These are phyloP conservation scores for Thamnophis elegans DNA, from an alignment of 2,797 vertebrate genomes.

Conservation along the genomic window DNA sequence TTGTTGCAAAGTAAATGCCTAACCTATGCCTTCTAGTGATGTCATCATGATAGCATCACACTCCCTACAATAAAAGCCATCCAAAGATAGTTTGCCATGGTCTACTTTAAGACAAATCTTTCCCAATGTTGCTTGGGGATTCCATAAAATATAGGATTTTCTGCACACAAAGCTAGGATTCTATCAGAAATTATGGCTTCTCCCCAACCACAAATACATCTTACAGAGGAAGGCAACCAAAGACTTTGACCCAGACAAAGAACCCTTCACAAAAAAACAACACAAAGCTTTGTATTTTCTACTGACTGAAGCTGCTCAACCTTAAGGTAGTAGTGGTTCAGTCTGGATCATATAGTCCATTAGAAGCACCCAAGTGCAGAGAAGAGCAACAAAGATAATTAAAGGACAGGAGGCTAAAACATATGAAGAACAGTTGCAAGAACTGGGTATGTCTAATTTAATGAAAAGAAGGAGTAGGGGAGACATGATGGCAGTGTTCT, in stretches of 20 bases:
- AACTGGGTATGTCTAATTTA: too few relatives aligned
- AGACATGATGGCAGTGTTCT: too few relatives aligned
- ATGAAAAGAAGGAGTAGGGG: too few relatives aligned
- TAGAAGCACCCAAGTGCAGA: not conserved
- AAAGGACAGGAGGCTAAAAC: too few relatives aligned
- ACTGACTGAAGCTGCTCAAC: not conserved
- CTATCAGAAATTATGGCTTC: not conserved
- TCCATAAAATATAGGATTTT: not conserved
- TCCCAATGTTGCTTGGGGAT: not conserved
- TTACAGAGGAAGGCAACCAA: not conserved
- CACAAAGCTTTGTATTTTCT: not conserved
- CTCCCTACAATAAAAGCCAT: not conserved
- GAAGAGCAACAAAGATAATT: too few relatives aligned
- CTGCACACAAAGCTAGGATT: not conserved
- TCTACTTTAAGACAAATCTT: not conserved
- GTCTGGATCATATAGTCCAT: not conserved
- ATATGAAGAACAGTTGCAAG: too few relatives aligned
- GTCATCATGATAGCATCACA: not conserved
- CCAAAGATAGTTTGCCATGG: not conserved
- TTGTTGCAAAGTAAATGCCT: not conserved
- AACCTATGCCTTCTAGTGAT: not conserved
- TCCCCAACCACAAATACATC: not conserved
- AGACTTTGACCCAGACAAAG: not conserved
- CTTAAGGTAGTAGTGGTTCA: not conserved
- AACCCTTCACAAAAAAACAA: not conserved